Conservation (phyloP, 2,113 vertebrate genomes). For the Piprites chloris region DNA sequence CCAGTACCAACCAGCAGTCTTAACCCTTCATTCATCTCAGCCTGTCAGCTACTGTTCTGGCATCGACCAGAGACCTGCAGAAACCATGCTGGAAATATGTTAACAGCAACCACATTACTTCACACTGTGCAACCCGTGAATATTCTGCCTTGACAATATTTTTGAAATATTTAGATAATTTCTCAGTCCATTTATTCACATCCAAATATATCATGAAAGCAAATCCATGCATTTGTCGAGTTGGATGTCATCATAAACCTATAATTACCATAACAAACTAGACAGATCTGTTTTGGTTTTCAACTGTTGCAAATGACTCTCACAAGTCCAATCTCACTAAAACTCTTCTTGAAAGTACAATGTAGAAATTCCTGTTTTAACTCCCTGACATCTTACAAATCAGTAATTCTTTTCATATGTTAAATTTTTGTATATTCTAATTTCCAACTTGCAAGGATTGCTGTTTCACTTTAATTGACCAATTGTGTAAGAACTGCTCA, state of each 20-base stretch:
- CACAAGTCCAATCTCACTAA: background rate
- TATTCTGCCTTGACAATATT: background rate
- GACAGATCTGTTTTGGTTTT: background rate
- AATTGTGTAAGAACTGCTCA: background rate
- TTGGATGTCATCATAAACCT: background rate
- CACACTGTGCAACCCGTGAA: background rate
- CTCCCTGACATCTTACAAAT: background rate
- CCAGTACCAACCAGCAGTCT: background rate
- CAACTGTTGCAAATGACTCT: background rate
- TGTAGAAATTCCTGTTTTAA: background rate
- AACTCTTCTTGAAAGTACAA: background rate
- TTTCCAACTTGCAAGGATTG: background rate
- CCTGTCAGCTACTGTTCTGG: background rate
- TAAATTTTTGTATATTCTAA: background rate
- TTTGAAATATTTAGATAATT: background rate
- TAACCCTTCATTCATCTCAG: background rate
- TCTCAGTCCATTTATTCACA: background rate
- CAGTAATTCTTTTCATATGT: background rate
- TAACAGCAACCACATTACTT: background rate
- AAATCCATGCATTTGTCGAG: background rate
- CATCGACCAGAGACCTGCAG: background rate
- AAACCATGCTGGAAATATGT: background rate
- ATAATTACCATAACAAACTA: background rate
- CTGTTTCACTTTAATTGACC: background rate
- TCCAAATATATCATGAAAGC: background rate